A percentile compares a stretch with the other conserved stretches of the same genome.
phyloP scores from a whole-genome alignment of 2,888 invertebrate species.

The Pristionchus fissidentatus region DNA sequence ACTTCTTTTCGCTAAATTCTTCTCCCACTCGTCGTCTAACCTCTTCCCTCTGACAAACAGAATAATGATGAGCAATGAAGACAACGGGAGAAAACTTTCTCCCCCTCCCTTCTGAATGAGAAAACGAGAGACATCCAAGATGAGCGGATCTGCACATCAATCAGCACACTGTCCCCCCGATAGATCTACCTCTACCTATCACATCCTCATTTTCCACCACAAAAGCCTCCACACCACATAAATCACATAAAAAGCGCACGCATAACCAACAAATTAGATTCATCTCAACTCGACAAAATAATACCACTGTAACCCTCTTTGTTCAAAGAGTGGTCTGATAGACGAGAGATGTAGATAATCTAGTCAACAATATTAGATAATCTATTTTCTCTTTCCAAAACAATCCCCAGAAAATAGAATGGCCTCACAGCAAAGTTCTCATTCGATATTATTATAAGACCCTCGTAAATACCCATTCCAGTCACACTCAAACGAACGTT shows the following conservation, averaged over 20 bases:
- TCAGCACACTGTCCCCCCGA: not conserved
- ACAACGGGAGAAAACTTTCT: conserved; percentile 25
- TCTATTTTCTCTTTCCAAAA: too few species aligned
- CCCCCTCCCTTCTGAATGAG: too few species aligned
- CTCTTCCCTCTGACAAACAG: conserved; percentile 35
- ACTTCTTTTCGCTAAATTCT: not conserved
- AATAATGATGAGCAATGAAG: conserved; percentile 38
- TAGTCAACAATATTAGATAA: too few species aligned
- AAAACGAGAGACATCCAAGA: conserved; percentile 3
- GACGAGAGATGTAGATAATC: too few species aligned
- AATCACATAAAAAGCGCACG: conserved; percentile 27
- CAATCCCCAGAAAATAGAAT: too few species aligned
- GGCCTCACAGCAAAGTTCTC: conserved; percentile 21
- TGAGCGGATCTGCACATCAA: not conserved
- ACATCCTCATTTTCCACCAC: conserved; percentile 2
- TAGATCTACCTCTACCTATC: not conserved
- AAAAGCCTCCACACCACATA: conserved; percentile 7
- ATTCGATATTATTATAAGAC: not conserved
- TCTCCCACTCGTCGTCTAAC: not conserved
- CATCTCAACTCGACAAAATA: too few species aligned
- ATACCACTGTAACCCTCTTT: too few species aligned
- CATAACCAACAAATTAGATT: too few species aligned
- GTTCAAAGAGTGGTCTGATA: too few species aligned
- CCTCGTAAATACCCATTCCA: not conserved
- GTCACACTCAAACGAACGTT: conserved; percentile 15